These are phyloP conservation scores for Anguilla anguilla DNA, from an alignment of 2,797 vertebrate species.

Conservation along the genomic window DNA sequence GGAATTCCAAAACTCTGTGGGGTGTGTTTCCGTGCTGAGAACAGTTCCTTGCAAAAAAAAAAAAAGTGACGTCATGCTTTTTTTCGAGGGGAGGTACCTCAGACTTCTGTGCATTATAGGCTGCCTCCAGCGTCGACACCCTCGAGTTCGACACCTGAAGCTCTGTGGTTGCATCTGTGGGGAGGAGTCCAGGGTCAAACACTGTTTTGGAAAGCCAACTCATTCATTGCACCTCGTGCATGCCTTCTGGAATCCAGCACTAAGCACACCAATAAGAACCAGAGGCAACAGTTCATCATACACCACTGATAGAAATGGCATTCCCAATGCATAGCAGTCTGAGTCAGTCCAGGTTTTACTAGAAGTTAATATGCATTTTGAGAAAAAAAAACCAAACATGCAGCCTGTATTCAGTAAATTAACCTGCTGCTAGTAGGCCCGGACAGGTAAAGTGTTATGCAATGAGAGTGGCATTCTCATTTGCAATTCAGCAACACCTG, in stretches of 20 bases:
- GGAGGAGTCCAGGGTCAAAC: slow-evolving; percentile 19
- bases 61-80: background rate
- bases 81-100: slow-evolving; percentile 77
- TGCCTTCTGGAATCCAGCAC: background rate
- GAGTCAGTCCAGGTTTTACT: background rate
- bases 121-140: slow-evolving; percentile 80
- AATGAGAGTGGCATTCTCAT: background rate
- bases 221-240: background rate
- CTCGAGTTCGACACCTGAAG: slow-evolving; percentile 81
- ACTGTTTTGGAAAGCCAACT: background rate
- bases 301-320: background rate
- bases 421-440: background rate
- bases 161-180: slow-evolving; percentile 79
- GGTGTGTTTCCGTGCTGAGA: background rate
- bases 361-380: background rate
- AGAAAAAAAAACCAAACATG: background rate
- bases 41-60: background rate
- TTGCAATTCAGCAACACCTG: background rate
- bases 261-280: background rate
- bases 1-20: too few relatives aligned
- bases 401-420: background rate
- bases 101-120: slow-evolving; percentile 78
- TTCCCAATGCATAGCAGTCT: background rate
- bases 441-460: background rate
- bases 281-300: background rate